Conservation (phyloP, 1,140 invertebrate species). For the Zaprionus gabonicus region DNA sequence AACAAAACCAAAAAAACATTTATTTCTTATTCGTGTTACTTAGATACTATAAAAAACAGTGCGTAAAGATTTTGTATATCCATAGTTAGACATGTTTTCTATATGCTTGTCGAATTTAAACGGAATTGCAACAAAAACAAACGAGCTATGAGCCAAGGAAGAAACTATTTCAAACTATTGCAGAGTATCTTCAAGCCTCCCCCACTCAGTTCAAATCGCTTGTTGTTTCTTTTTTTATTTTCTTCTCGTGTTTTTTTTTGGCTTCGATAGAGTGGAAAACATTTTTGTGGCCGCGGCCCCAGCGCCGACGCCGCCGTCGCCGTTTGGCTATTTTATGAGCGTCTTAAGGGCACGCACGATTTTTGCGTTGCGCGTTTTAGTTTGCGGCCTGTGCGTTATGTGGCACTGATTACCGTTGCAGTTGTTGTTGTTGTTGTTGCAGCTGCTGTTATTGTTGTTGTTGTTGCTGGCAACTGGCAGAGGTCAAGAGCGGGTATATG, state of each 20-base stretch:
- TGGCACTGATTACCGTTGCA: conserved; percentile 78
- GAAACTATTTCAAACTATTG: not conserved
- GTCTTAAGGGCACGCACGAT: conserved; percentile 81
- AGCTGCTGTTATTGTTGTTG: conserved; percentile 6
- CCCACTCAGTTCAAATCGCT: not conserved
- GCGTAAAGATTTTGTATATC: not conserved
- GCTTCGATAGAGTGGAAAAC: conserved; percentile 55
- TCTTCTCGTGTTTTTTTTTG: conserved; percentile 35
- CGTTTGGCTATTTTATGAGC: conserved; percentile 74
- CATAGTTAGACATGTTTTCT: not conserved
- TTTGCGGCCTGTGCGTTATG: conserved; percentile 72
- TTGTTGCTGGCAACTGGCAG: conserved; percentile 29
- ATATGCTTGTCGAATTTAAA: not conserved
- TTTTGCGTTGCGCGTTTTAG: conserved; percentile 78
- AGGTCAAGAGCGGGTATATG: conserved; percentile 51
- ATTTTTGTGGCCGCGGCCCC: conserved; percentile 67
- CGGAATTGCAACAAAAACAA: not conserved
- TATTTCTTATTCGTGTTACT: not conserved
- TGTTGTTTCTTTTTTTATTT: conserved; percentile 17
- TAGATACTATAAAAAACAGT: not conserved
- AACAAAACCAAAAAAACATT: too few relatives aligned
- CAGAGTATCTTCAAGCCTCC: not conserved
- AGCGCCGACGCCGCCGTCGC: conserved; percentile 7
- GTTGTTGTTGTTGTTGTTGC: conserved; percentile 9
- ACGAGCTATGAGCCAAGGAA: not conserved